phyloP scores from a whole-genome alignment of 2,888 invertebrate genomes.

The Scelioninae gen. 1 region DNA sequence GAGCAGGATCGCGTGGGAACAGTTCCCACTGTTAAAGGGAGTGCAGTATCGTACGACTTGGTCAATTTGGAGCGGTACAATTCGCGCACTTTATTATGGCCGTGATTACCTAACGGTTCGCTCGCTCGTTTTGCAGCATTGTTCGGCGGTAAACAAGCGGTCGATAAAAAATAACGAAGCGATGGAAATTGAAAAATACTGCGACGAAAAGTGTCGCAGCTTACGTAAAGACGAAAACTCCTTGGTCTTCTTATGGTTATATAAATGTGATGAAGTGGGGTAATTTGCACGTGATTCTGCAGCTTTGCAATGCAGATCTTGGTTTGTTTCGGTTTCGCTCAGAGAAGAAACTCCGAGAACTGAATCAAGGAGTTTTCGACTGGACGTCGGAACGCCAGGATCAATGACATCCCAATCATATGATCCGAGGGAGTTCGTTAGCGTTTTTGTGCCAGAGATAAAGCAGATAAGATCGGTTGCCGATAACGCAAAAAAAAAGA shows the following conservation, averaged over 20 bases:
- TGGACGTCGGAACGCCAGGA: slow-evolving; percentile 13
- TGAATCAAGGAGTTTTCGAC: background rate
- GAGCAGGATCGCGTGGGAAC: slow-evolving; percentile 49
- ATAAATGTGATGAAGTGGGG: slow-evolving; percentile 7
- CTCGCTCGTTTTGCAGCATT: slow-evolving; percentile 4
- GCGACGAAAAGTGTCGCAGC: too few species aligned
- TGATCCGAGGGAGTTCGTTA: slow-evolving; percentile 21
- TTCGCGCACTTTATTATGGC: slow-evolving; percentile 19
- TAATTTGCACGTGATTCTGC: too few species aligned
- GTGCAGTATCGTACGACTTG: slow-evolving; percentile 26
- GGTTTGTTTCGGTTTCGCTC: slow-evolving; percentile 5
- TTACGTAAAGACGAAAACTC: background rate
- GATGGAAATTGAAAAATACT: background rate
- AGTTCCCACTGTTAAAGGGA: slow-evolving; percentile 38
- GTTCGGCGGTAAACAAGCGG: background rate
- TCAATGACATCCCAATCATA: slow-evolving; percentile 48
- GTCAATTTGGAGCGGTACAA: slow-evolving; percentile 42
- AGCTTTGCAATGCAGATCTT: slow-evolving; percentile 10
- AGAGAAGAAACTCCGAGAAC: slow-evolving; percentile 3
- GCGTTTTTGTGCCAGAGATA: slow-evolving; percentile 25
- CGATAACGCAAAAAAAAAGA: too few species aligned
- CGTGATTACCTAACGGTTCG: slow-evolving; percentile 33
- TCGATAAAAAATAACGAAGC: slow-evolving; percentile 1
- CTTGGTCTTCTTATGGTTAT: too few species aligned
- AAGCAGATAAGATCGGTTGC: slow-evolving; percentile 31